Conservation (phyloP, 2,113 vertebrate species). For the Pyxicephalus adspersus region DNA sequence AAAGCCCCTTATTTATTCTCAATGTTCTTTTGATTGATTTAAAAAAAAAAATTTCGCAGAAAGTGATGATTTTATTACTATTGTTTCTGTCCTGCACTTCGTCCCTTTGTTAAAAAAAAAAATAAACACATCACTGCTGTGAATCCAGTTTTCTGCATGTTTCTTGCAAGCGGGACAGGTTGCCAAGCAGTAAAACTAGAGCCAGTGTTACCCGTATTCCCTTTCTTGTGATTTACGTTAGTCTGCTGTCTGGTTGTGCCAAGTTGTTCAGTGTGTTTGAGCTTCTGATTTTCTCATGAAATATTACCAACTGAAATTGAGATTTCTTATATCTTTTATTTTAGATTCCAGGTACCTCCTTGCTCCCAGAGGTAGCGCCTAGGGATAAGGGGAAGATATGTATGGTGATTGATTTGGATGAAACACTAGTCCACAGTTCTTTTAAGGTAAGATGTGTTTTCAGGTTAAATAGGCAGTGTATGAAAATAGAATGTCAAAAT, state of each 20-base stretch:
- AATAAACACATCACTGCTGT: too few species aligned
- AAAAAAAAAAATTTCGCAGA: too few species aligned
- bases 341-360: conserved; percentile 77
- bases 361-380: conserved; percentile 82
- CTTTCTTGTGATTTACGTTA: conserved; percentile 5
- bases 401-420: conserved; percentile 92
- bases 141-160: conserved; percentile 25
- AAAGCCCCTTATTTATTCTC: too few species aligned
- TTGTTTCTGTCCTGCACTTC: too few species aligned
- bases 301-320: too few species aligned
- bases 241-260: neutral
- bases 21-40: too few species aligned
- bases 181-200: neutral
- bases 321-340: neutral
- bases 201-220: neutral
- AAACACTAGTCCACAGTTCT: conserved; percentile 92
- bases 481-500: too few species aligned
- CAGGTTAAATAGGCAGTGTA: neutral
- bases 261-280: neutral
- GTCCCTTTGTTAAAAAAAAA: too few species aligned
- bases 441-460: conserved; percentile 81
- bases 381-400: conserved; percentile 89
- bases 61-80: too few species aligned
- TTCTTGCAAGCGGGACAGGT: conserved; percentile 11
- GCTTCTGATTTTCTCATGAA: too few species aligned